phyloP scores from a whole-genome alignment of 2,113 vertebrate species.

The Trematomus loennbergii region DNA sequence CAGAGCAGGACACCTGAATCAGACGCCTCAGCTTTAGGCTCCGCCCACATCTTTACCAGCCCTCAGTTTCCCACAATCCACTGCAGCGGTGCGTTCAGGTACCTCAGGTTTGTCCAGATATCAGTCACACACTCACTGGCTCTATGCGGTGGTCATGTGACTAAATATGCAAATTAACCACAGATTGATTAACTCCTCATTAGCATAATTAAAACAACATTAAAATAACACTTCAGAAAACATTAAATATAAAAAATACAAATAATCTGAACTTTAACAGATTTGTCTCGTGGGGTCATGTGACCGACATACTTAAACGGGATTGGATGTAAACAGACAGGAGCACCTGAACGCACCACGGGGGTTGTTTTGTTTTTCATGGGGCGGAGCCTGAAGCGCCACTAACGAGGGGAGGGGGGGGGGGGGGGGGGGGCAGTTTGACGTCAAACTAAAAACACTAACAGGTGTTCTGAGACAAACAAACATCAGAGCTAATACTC shows the following conservation, averaged over 20 bases:
- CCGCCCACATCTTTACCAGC: neutral
- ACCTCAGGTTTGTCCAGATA: too few relatives aligned
- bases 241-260: too few relatives aligned
- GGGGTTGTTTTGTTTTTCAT: neutral
- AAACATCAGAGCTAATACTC: constrained; percentile 29
- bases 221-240: too few relatives aligned
- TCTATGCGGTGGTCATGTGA: too few relatives aligned
- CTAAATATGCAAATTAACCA: too few relatives aligned
- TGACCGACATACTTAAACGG: neutral
- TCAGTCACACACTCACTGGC: too few relatives aligned
- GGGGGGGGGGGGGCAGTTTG: constrained; percentile 9
- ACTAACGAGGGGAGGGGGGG: neutral
- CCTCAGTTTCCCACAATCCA: neutral
- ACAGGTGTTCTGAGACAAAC: constrained; percentile 9
- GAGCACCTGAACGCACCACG: constrained; percentile 17
- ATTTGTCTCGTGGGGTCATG: neutral
- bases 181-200: too few relatives aligned
- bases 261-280: too few relatives aligned
- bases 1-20: constrained; percentile 32
- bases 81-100: constrained; percentile 11
- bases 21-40: constrained; percentile 9
- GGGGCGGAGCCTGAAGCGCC: constrained; percentile 15
- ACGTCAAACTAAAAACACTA: constrained; percentile 33
- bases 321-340: neutral
- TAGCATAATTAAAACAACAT: too few relatives aligned